These are phyloP conservation scores for Australoheros scitulus DNA, from an alignment of 2,113 vertebrate genomes.

Conservation along the genomic window DNA sequence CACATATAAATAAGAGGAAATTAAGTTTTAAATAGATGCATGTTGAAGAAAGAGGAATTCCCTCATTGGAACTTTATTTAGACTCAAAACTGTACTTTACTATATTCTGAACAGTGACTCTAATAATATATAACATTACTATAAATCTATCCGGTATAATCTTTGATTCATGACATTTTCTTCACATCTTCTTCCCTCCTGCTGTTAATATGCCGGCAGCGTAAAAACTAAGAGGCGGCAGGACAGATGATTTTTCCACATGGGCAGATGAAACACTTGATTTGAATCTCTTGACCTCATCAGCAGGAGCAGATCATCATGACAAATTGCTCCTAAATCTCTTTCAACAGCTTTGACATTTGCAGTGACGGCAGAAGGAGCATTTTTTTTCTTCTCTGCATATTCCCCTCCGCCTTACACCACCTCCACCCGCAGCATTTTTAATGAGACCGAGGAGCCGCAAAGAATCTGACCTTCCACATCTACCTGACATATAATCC, in stretches of 20 bases:
- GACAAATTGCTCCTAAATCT: constrained; percentile 32
- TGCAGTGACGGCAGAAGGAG: not conserved
- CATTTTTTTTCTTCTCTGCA: not conserved
- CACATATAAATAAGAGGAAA: no score
- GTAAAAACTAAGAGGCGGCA: not conserved
- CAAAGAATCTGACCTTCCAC: not conserved
- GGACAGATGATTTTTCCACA: not conserved
- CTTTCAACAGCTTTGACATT: constrained; percentile 52
- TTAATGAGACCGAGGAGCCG: not conserved
- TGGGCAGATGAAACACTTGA: not conserved
- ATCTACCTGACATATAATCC: not conserved
- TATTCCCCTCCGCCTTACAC: not conserved
- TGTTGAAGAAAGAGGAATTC: not conserved
- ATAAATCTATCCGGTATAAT: rapidly evolving
- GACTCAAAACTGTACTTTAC: not conserved
- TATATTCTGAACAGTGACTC: not conserved
- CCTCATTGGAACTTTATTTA: not conserved
- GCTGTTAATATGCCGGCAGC: not conserved
- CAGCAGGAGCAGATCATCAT: not conserved
- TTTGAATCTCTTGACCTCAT: constrained; percentile 9
- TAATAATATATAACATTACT: no score
- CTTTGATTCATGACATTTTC: not conserved
- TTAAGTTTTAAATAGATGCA: no score
- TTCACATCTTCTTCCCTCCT: not conserved
- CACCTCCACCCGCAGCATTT: not conserved